Evolutionary conservation across 1,140 invertebrate species (phyloP), one percentile per base, ranked within the genome.

Genomic region (Eupristina koningsbergeri): DNA sequence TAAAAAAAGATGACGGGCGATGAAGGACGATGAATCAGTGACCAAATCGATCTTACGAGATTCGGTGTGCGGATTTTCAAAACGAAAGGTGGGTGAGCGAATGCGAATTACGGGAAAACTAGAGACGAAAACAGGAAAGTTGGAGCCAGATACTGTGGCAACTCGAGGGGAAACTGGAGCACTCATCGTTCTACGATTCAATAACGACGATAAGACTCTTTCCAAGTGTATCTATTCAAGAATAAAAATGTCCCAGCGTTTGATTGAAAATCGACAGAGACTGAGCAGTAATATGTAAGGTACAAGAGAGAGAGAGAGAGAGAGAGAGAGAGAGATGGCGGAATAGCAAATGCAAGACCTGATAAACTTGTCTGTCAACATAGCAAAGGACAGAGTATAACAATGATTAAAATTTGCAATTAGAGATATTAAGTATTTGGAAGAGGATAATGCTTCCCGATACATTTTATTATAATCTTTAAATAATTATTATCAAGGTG

Each of bases 131-230:
- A 81, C 36, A 58, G 67, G 36, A 81, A 74, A 81, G n/a, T 74
- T 45, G 36, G 50, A 81, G 47, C 47, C 45, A 61, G 69, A 81
- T 74, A 74, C n/a, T 29, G 15, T 36, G 36, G 69, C 15, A 45
- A 81, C 34, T 73, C n/a, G 29, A 75, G 17, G 58, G 53, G 53
- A 80, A 83, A 82, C 61, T 83, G 47, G 84, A 80, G 67, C 75
- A 34, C 69, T 79, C 80, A 53, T 64, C 69, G 50, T 79, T 47
- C 67, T 61, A 50, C 77, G 81, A 83, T 85, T 83, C 81, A 83
- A 85, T 85, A 85, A 83, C 81, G 58, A 19, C 81, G 80, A 85
- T 85, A 83, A 85, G 84, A 67, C 84, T 63, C 61, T 74, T 81
- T 39, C 41, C 45, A 17, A 50, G 34, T 15, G 45, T 74, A 63